These are phyloP conservation scores for Megaustenia siamemsis DNA, from an alignment of 2,888 invertebrate genomes.

Conservation along the genomic window DNA sequence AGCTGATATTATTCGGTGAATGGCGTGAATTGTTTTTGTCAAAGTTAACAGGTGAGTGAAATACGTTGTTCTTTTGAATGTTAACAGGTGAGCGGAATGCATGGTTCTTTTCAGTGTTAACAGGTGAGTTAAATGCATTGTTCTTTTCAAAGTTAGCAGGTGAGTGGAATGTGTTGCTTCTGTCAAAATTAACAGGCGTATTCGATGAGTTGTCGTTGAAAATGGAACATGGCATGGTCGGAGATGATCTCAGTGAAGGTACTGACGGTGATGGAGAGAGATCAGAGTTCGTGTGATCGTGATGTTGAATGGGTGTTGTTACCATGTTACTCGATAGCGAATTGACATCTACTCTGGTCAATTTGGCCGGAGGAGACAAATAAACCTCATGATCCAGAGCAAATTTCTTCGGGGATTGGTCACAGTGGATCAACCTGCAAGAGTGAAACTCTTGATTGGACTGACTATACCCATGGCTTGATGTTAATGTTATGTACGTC, in stretches of 20 bases:
- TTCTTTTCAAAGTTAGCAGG: neutral
- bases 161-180: slow-evolving; percentile 19
- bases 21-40: slow-evolving; percentile 11
- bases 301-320: neutral
- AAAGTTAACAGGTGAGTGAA: neutral
- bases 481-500: slow-evolving; percentile 38
- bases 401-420: neutral
- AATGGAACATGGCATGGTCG: neutral
- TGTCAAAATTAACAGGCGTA: neutral
- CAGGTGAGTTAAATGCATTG: neutral
- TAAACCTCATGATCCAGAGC: neutral
- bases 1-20: neutral
- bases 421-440: slow-evolving; percentile 13
- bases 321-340: neutral
- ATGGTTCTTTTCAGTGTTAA: neutral
- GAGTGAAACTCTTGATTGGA: slow-evolving; percentile 19
- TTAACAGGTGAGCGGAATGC: neutral
- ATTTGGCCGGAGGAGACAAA: neutral
- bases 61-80: neutral
- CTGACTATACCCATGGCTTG: neutral
- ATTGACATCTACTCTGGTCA: neutral
- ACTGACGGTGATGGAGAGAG: neutral
- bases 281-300: neutral
- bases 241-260: neutral
- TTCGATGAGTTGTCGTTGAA: neutral